Evolutionary conservation across 2,888 invertebrate species (phyloP).

Genomic region (Endotricha flammealis): DNA sequence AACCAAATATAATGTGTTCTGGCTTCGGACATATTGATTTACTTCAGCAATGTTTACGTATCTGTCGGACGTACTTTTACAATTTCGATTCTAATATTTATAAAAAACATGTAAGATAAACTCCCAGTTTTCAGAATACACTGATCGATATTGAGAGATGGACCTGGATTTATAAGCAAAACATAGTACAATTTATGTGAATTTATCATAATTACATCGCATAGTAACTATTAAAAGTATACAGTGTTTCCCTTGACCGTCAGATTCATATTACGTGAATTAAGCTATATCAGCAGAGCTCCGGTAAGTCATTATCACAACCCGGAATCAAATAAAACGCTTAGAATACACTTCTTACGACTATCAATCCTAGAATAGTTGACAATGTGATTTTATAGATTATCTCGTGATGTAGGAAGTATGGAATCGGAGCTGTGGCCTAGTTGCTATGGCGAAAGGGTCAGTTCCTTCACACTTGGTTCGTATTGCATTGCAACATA

Average conservation of each 20-base stretch:
- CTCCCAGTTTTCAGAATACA: conserved; percentile 39
- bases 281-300: conserved; percentile 29
- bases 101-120: conserved; percentile 37
- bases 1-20: conserved; percentile 49
- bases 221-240: background rate
- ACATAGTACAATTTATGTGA: too few species aligned
- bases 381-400: background rate
- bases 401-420: conserved; percentile 24
- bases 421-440: conserved; percentile 30
- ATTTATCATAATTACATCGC: too few species aligned
- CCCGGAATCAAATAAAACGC: background rate
- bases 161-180: conserved; percentile 25
- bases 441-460: conserved; percentile 49
- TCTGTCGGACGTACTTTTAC: conserved; percentile 56
- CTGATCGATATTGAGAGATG: conserved; percentile 29
- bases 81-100: conserved; percentile 49
- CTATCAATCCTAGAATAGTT: background rate
- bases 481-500: conserved; percentile 25
- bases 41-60: conserved; percentile 60
- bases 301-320: conserved; percentile 28
- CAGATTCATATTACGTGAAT: conserved; percentile 27
- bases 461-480: conserved; percentile 13
- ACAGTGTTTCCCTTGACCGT: conserved; percentile 23
- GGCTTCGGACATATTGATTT: conserved; percentile 57
- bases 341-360: background rate